These are phyloP conservation scores for Saguinus midas DNA, from an alignment of 2,113 vertebrate species.

Conservation along the genomic window DNA sequence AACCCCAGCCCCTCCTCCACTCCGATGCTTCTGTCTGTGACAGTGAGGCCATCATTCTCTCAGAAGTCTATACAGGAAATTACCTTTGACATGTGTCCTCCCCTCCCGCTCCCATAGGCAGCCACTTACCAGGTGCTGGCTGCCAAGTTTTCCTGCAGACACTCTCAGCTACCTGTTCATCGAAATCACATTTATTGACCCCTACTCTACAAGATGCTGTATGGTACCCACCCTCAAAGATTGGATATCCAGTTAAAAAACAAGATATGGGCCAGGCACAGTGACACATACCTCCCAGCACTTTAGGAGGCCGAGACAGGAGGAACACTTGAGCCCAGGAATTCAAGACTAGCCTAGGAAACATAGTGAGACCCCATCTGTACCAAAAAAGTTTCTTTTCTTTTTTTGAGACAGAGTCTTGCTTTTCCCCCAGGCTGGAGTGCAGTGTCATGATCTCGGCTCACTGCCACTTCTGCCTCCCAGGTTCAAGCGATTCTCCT, in stretches of 20 bases:
- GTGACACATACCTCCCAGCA: too few relatives aligned
- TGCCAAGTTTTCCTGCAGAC: not conserved
- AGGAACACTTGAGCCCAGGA: too few relatives aligned
- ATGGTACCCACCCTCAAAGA: not conserved
- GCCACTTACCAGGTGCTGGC: not conserved
- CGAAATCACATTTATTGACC: constrained; percentile 1
- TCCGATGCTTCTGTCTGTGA: not conserved
- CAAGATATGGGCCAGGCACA: not conserved
- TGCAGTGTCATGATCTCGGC: too few relatives aligned
- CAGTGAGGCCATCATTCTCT: not conserved
- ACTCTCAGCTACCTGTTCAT: not conserved
- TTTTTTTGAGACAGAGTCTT: too few relatives aligned
- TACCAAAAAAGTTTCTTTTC: too few relatives aligned
- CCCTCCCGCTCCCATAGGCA: not conserved
- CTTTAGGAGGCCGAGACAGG: too few relatives aligned
- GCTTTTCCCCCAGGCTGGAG: too few relatives aligned
- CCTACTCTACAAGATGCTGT: not conserved
- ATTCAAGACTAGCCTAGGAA: too few relatives aligned
- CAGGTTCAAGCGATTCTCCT: too few relatives aligned
- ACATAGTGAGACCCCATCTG: too few relatives aligned
- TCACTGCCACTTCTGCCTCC: too few relatives aligned
- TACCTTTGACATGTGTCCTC: constrained; percentile 30
- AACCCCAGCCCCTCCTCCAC: not conserved
- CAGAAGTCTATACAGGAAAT: not conserved
- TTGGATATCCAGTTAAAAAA: not conserved